Evolutionary conservation across 2,888 invertebrate species (phyloP).

Genomic region (Vandiemenella viatica): DNA sequence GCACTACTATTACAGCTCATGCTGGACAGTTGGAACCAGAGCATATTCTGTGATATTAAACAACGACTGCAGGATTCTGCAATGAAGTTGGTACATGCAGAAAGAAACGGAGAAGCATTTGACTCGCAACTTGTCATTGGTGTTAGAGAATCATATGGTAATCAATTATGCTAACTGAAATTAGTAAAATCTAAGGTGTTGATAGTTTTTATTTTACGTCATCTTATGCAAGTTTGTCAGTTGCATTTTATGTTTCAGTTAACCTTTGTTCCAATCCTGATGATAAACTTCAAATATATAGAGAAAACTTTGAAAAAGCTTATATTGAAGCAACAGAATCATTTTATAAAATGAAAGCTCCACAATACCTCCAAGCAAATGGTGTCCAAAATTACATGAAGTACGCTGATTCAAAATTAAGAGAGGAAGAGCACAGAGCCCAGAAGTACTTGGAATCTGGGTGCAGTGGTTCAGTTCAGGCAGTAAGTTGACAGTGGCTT

Average conservation of each 20-base stretch:
- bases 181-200: not conserved
- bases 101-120: conserved; percentile 94
- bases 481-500: conserved; percentile 25
- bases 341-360: conserved; percentile 84
- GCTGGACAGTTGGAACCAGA: conserved; percentile 97
- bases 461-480: conserved; percentile 59
- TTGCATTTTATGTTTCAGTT: conserved; percentile 40
- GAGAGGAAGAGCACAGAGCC: conserved; percentile 89
- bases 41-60: conserved; percentile 91
- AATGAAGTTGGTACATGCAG: conserved; percentile 93
- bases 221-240: no score
- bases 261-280: conserved; percentile 86
- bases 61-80: conserved; percentile 85
- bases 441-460: conserved; percentile 82
- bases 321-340: conserved; percentile 89
- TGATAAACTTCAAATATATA: conserved; percentile 88
- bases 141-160: conserved; percentile 91
- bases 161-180: conserved; percentile 20
- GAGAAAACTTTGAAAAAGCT: conserved; percentile 91
- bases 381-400: conserved; percentile 96
- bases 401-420: conserved; percentile 86
- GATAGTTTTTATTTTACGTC: no score
- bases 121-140: conserved; percentile 96
- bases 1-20: conserved; percentile 55
- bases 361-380: conserved; percentile 71